Base-by-base conservation (phyloP, 2,113 vertebrate species). In the Myrmophylax atrothorax region DNA sequence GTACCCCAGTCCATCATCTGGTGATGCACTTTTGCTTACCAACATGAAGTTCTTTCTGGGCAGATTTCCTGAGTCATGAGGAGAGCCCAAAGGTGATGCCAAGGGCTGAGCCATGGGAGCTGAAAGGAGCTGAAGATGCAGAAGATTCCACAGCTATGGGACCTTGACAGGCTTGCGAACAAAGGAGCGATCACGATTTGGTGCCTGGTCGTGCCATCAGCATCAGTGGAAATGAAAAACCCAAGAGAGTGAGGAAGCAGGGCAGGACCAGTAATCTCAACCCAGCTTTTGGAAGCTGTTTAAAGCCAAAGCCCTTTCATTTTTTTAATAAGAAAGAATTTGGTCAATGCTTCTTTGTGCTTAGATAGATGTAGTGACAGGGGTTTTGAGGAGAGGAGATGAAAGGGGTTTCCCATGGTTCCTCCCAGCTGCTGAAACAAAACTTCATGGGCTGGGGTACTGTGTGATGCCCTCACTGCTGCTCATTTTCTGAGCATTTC, bases 101-200 rank as follows among this genome's bases (percentile, higher is more conserved):
- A 40, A 23, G 55, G 49, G 14, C 68, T 35, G 55, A 77, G 69
- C 59, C 1, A 1, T 37, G 10, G 58, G 53, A 44, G 17, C 7
- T 13, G 8, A 24, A 37, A 49, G 59, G 49, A 49, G 67, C 46
- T 40, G 59, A 50, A 46, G 40, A 6, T 7, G 15, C 12, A 35
- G 74, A 33, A 55, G 74, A 12, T 25, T 24, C 22, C 77, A 28
- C 0, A 1, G 67, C 25, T 20, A 1, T 1, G 24, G 74, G 59
- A 46, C 37, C 26, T 47, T 4, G 0, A 14, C 2, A 1, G 13
- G 26, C 10, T 46, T 1, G 0, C 18, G 3, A 26, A 29, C 2
- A 1, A 66, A 69, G 44, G 50, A 29, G 38, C 1, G n/a, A 26
- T 4, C 0, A 1, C 2, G 0, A 10, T 53, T 53, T 58, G 79